Conservation (phyloP, 2,797 vertebrate genomes). For the Rhinichthys osculus region DNA sequence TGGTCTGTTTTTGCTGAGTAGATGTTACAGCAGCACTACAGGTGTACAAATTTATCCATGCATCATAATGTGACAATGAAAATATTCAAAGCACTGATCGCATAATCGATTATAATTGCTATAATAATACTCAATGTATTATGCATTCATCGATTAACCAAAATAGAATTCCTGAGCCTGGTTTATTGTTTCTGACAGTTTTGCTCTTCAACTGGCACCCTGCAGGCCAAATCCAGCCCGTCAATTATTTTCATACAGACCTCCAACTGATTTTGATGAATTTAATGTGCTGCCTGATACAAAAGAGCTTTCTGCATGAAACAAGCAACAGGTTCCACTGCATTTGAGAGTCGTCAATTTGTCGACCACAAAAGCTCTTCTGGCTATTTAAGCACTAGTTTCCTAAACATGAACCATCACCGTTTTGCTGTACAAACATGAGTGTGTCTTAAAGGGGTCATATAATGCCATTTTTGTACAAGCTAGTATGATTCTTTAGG, state of each 20-base stretch:
- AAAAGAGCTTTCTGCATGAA: not conserved
- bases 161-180: slow-evolving; percentile 5
- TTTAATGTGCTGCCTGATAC: not conserved
- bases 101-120: slow-evolving; percentile 14
- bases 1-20: slow-evolving; percentile 2
- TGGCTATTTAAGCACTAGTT: not conserved
- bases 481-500: too few relatives aligned
- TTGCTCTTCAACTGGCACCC: slow-evolving; percentile 10
- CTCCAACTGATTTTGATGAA: slow-evolving; percentile 28
- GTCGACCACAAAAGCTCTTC: not conserved
- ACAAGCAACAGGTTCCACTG: not conserved
- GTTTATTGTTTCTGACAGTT: slow-evolving; percentile 23
- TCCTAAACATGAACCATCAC: too few relatives aligned
- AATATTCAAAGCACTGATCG: slow-evolving; percentile 6
- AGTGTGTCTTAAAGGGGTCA: too few relatives aligned
- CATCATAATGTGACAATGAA: not conserved
- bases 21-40: slow-evolving; percentile 11
- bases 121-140: slow-evolving; percentile 5
- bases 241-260: slow-evolving; percentile 24
- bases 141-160: not conserved
- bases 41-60: not conserved
- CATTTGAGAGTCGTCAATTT: not conserved
- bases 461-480: too few relatives aligned
- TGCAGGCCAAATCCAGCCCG: not conserved
- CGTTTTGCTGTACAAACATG: not conserved